These are phyloP conservation scores for Cremastobaeus sp. DNA, from an alignment of 2,888 invertebrate species.

Conservation along the genomic window DNA sequence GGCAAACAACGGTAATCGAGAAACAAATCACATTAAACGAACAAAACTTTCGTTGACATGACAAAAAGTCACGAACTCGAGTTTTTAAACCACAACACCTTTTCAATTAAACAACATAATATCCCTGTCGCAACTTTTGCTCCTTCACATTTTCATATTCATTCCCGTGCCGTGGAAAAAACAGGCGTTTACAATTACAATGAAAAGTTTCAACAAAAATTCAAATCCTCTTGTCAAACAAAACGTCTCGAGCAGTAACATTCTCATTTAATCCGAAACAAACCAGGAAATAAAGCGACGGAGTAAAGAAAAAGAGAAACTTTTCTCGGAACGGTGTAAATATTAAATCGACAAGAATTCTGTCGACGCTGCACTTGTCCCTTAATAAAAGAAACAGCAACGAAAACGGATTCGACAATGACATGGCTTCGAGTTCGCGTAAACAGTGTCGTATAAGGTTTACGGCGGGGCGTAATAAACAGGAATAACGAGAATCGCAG, in stretches of 20 bases:
- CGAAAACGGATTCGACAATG: slow-evolving; percentile 5
- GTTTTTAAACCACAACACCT: too few relatives aligned
- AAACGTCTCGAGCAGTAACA: background rate
- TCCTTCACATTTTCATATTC: background rate
- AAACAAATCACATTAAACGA: too few relatives aligned
- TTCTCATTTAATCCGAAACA: background rate
- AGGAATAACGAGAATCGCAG: slow-evolving; percentile 22
- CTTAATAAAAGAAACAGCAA: slow-evolving; percentile 34
- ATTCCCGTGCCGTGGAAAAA: background rate
- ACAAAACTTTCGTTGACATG: too few relatives aligned
- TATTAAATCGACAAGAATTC: slow-evolving; percentile 27
- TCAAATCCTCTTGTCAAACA: background rate
- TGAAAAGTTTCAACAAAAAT: too few relatives aligned
- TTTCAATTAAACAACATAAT: too few relatives aligned
- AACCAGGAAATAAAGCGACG: background rate
- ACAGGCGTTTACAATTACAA: too few relatives aligned
- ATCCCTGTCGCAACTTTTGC: too few relatives aligned
- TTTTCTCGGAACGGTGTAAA: slow-evolving; percentile 4
- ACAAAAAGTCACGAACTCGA: too few relatives aligned
- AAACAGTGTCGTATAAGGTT: slow-evolving; percentile 25
- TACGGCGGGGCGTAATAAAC: background rate
- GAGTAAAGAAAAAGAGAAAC: slow-evolving; percentile 1
- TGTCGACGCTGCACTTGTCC: slow-evolving; percentile 4
- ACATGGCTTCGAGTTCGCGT: slow-evolving; percentile 4
- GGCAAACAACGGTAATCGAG: too few relatives aligned